Conservation (phyloP, 92 coral and sea anemone genomes). For the Metridium senile region DNA sequence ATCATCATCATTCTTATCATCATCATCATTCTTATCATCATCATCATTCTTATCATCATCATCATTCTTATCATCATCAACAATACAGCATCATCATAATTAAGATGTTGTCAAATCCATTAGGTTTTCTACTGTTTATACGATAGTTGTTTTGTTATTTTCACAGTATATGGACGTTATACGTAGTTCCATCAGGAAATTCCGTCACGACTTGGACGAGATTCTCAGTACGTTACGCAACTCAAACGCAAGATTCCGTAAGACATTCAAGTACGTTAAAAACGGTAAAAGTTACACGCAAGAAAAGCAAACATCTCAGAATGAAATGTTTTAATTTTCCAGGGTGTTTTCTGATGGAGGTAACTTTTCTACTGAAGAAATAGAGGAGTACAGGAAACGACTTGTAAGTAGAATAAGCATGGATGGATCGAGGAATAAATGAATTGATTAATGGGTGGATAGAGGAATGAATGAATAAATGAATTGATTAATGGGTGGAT, state of each 20-base stretch:
- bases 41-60: too few relatives aligned
- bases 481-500: background rate
- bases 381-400: slow-evolving; percentile 89
- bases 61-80: too few relatives aligned
- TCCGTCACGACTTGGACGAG: slow-evolving; percentile 95
- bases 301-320: background rate
- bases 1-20: too few relatives aligned
- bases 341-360: slow-evolving; percentile 99
- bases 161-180: slow-evolving; percentile 89
- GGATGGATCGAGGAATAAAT: background rate
- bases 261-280: slow-evolving; percentile 88
- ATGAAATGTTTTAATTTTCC: background rate
- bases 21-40: too few relatives aligned
- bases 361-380: slow-evolving; percentile 91
- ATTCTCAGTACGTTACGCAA: slow-evolving; percentile 93
- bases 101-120: too few relatives aligned
- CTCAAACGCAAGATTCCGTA: slow-evolving; percentile 99
- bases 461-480: background rate
- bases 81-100: too few relatives aligned
- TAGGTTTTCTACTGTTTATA: too few relatives aligned
- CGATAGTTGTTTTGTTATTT: too few relatives aligned
- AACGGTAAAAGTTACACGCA: background rate
- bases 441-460: background rate
- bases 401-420: slow-evolving; percentile 49
- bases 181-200: slow-evolving; percentile 87